These are phyloP conservation scores for Hephaestus fuliginosus DNA, from an alignment of 2,797 vertebrate species.

Conservation along the genomic window DNA sequence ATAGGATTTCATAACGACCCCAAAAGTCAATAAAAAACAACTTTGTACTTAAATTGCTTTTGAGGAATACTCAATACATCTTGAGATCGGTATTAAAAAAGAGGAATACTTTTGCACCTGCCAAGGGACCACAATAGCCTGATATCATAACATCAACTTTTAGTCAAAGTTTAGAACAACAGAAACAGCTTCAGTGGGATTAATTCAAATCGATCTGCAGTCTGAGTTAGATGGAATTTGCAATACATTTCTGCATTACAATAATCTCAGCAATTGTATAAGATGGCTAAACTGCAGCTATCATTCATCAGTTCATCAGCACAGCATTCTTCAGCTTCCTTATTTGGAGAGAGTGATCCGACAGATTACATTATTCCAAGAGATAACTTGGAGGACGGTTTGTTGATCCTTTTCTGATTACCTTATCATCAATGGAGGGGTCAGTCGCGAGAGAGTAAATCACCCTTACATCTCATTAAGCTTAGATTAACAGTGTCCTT, in stretches of 20 bases:
- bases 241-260: constrained; percentile 1
- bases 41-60: constrained; percentile 38
- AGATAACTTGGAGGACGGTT: constrained; percentile 4
- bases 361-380: constrained; percentile 24
- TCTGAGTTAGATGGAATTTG: constrained; percentile 12
- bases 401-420: constrained; percentile 47
- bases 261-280: not conserved
- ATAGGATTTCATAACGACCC: constrained; percentile 32
- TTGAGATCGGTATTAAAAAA: constrained; percentile 7
- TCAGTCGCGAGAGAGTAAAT: constrained; percentile 48
- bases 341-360: not conserved
- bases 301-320: constrained; percentile 3
- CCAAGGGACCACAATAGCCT: constrained; percentile 6
- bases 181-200: not conserved
- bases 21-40: constrained; percentile 52
- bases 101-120: constrained; percentile 7
- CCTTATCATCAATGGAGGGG: constrained; percentile 40
- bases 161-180: not conserved
- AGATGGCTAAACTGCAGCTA: not conserved
- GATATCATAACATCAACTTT: constrained; percentile 30
- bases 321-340: constrained; percentile 19
- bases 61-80: constrained; percentile 16
- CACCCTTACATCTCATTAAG: constrained; percentile 58
- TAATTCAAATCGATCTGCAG: constrained; percentile 32
- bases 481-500: constrained; percentile 61